Evolutionary conservation across 2,888 invertebrate genomes (phyloP), one percentile per base, ranked within the genome.

Genomic region (Melipona beecheii): DNA sequence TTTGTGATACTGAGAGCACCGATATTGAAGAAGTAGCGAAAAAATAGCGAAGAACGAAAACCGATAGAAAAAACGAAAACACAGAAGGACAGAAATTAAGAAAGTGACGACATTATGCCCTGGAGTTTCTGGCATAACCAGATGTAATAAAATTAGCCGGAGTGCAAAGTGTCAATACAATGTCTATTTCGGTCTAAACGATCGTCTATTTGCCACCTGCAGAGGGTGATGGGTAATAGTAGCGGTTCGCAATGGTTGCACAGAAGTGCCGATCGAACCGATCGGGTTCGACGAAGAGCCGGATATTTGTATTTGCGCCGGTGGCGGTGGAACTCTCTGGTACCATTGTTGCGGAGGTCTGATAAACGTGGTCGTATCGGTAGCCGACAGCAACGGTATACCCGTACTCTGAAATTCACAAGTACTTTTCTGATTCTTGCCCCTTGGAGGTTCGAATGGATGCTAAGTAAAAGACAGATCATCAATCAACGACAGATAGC

Each of bases 281-380:
- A 92, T 80, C 1, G 92, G 90, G 24, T 89, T 72, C 0, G 91
- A 64, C 6, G 91, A 65, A 19, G 89, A 87, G 13, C 90, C 74
- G 9, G 91, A 89, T 65, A 92, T 87, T 82, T 92, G 92, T 27
- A 93, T 86, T 56, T 90, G 92, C 6, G 91, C 78, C 6, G 91
- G 89, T 0, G 92, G 86, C 2, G 84, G 81, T 2, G 56, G 15
- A 15, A 92, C 85, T 75, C 92, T 87, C 31, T 93, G 93, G 70
- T 93, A 90, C 93, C 93, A 93, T 66, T 93, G 93, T 54, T 92
- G 91, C 0, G 92, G 90, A 13, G 91, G 86, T 83, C 91, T 89
- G 19, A 92, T 88, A 62, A 92, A 88, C 3, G 90, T 76, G 17
- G 87, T 89, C 15, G 90, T 71, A 11, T 90, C 87, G 36, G 90